Conservation (phyloP, 2,888 invertebrate species). For the Rotaria macrura region DNA sequence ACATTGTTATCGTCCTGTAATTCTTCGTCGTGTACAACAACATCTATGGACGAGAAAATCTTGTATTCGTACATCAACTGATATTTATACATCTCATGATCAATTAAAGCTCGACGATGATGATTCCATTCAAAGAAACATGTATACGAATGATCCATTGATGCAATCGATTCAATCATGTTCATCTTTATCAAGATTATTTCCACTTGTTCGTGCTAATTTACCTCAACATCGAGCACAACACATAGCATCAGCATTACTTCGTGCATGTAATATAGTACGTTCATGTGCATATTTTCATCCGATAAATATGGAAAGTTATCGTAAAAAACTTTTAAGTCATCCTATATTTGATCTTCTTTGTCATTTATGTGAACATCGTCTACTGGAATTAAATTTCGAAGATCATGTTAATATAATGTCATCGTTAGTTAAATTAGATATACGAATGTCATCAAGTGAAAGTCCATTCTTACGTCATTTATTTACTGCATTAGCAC, state of each 20-base stretch:
- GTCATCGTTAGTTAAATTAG: neutral
- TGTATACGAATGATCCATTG: neutral
- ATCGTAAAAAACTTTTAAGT: neutral
- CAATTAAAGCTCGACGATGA: neutral
- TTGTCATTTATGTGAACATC: conserved; percentile 2
- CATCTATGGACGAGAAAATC: neutral
- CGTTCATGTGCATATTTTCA: neutral
- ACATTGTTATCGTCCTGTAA: neutral
- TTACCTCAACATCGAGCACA: neutral
- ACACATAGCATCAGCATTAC: neutral
- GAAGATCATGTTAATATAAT: neutral
- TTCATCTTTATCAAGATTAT: neutral
- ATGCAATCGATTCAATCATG: neutral
- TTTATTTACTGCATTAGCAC: neutral
- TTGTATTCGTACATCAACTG: neutral
- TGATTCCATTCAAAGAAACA: neutral
- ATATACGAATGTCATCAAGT: neutral
- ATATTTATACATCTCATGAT: neutral
- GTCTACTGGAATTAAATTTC: neutral
- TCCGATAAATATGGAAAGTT: neutral
- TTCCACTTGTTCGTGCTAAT: neutral
- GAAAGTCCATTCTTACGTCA: neutral
- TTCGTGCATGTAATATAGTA: neutral
- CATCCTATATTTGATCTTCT: conserved; percentile 2
- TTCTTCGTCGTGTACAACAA: neutral